These are phyloP conservation scores for Pachyrhynchus sulphureomaculatus DNA, from an alignment of 1,140 invertebrate species.

Conservation along the genomic window DNA sequence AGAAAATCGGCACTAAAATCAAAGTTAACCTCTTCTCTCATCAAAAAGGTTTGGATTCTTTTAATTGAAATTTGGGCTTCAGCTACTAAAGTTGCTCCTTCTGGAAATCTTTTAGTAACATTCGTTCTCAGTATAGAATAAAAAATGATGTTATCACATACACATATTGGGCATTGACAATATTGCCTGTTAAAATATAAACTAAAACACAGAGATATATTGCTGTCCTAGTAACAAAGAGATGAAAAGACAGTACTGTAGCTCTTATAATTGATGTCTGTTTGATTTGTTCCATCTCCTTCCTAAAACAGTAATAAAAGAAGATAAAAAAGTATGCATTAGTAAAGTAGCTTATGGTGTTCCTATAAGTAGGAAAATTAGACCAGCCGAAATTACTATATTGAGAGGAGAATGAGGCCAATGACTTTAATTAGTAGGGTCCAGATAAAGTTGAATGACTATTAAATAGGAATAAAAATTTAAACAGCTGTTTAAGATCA, in stretches of 20 bases:
- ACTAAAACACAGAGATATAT: slow-evolving; percentile 76
- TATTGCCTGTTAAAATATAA: slow-evolving; percentile 68
- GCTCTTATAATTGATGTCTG: slow-evolving; percentile 69
- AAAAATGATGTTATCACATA: slow-evolving; percentile 70
- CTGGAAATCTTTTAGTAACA: slow-evolving; percentile 72
- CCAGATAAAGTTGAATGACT: too few species aligned
- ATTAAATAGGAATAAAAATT: too few species aligned
- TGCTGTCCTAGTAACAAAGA: slow-evolving; percentile 71
- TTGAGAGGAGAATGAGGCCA: too few species aligned
- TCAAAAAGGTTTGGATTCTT: slow-evolving; percentile 63
- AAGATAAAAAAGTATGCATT: too few species aligned
- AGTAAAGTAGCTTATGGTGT: too few species aligned
- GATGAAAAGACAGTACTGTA: slow-evolving; percentile 68
- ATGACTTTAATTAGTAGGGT: too few species aligned
- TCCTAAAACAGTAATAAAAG: slow-evolving; percentile 53
- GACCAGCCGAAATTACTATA: too few species aligned
- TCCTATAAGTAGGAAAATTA: too few species aligned
- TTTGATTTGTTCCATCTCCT: slow-evolving; percentile 66
- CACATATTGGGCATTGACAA: slow-evolving; percentile 72
- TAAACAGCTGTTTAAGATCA: too few species aligned
- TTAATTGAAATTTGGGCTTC: slow-evolving; percentile 67
- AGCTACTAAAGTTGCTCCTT: slow-evolving; percentile 59
- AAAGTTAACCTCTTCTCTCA: slow-evolving; percentile 30
- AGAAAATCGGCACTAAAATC: neutral
- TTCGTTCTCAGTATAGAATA: slow-evolving; percentile 69